Evolutionary conservation across 92 coral and sea anemone genomes (phyloP).

Genomic region (Porites divaricata): DNA sequence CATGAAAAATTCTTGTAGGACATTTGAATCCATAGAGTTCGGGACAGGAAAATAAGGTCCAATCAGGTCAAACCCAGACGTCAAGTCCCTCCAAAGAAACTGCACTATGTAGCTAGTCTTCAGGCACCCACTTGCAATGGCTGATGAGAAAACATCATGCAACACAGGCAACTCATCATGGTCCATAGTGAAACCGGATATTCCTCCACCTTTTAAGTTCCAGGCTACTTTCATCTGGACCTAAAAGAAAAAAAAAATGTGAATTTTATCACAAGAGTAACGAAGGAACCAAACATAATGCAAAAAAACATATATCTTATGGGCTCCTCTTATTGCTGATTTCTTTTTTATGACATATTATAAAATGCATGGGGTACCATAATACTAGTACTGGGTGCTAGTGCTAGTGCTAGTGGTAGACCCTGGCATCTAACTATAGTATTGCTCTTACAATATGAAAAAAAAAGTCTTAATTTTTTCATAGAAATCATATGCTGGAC

Average conservation of each 20-base stretch:
- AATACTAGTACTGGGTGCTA: too few relatives aligned
- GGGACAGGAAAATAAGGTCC: constrained; percentile 35
- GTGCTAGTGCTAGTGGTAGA: too few relatives aligned
- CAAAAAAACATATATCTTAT: too few relatives aligned
- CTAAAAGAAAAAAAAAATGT: neutral
- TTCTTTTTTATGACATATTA: too few relatives aligned
- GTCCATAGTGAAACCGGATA: constrained; percentile 24
- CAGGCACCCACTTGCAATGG: constrained; percentile 24
- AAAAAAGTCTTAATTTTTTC: too few relatives aligned
- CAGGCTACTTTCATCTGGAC: constrained; percentile 63
- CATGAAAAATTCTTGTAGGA: constrained; percentile 42
- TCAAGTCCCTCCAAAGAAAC: constrained; percentile 41
- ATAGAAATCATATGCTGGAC: too few relatives aligned
- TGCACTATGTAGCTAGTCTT: constrained; percentile 35
- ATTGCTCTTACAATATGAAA: too few relatives aligned
- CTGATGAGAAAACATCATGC: constrained; percentile 20
- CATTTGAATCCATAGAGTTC: constrained; percentile 25
- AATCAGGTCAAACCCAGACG: constrained; percentile 34
- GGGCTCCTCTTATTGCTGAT: too few relatives aligned
- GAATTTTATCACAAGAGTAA: too few relatives aligned
- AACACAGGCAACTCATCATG: constrained; percentile 39
- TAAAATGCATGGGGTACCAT: too few relatives aligned
- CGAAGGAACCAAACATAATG: too few relatives aligned
- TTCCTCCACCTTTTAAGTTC: constrained; percentile 50
- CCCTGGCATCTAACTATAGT: too few relatives aligned